Conservation (phyloP, 2,797 vertebrate species). For the Catharus ustulatus region DNA sequence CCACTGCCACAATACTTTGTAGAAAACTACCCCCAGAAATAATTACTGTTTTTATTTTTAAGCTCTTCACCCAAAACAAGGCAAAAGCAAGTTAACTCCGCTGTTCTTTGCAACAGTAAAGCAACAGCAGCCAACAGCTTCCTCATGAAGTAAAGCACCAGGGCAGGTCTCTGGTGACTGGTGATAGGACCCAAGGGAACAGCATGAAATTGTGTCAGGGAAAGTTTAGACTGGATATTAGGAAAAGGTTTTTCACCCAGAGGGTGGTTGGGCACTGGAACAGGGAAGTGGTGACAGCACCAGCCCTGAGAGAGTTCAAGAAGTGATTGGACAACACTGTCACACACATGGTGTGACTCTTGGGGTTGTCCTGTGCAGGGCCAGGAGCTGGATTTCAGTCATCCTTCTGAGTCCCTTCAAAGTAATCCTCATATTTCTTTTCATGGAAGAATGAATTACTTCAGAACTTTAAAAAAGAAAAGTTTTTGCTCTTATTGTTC, state of each 20-base stretch:
- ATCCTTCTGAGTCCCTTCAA: background rate
- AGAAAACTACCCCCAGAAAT: background rate
- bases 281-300: background rate
- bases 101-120: background rate
- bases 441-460: background rate
- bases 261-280: background rate
- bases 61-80: background rate
- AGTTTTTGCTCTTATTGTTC: background rate
- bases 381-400: background rate
- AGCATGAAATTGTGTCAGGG: background rate
- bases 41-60: background rate
- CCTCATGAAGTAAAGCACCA: fast-evolving
- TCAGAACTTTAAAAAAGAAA: background rate
- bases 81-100: background rate
- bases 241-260: background rate
- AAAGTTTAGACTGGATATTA: background rate
- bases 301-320: background rate
- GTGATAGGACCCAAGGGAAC: background rate
- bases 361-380: background rate
- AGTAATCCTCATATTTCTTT: background rate
- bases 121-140: background rate
- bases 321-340: background rate
- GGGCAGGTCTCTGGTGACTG: background rate
- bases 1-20: background rate
- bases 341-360: background rate